Evolutionary conservation across 2,797 vertebrate species (phyloP).

Genomic region (Etheostoma nigrum): DNA sequence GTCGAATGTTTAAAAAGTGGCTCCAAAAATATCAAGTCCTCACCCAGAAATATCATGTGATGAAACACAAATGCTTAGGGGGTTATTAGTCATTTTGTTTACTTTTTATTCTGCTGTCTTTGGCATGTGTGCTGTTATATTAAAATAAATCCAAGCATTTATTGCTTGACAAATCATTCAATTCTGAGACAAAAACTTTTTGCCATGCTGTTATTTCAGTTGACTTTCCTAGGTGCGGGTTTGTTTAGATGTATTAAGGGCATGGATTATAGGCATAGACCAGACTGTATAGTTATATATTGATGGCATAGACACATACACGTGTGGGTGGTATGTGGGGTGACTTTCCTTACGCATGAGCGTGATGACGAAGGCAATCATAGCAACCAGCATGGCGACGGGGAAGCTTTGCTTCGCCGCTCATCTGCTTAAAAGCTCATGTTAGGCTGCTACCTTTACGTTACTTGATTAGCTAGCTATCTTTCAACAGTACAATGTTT

Average conservation of each 20-base stretch:
- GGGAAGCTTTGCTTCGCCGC: slow-evolving; percentile 66
- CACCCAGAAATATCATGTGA: not conserved
- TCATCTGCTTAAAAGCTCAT: slow-evolving; percentile 50
- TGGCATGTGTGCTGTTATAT: not conserved
- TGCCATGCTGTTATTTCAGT: not conserved
- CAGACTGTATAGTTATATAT: too few species aligned
- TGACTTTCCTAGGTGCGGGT: not conserved
- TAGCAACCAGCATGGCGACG: slow-evolving; percentile 88
- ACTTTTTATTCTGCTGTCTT: not conserved
- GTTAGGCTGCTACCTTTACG: not conserved
- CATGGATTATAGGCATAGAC: too few species aligned
- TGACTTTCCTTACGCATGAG: slow-evolving; percentile 25
- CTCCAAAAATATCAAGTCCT: slow-evolving; percentile 14
- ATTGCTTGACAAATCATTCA: not conserved
- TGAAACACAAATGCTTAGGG: slow-evolving; percentile 2
- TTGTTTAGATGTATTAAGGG: not conserved
- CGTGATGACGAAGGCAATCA: slow-evolving; percentile 72
- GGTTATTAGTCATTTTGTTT: not conserved
- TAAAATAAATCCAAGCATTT: not conserved
- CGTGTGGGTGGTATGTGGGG: not conserved
- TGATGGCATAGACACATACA: too few species aligned
- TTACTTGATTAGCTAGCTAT: not conserved
- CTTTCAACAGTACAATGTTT: slow-evolving; percentile 49
- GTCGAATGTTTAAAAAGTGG: slow-evolving; percentile 1
- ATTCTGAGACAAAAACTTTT: not conserved